These are phyloP conservation scores for Pardalotus punctatus DNA, from an alignment of 2,113 vertebrate genomes.

Conservation along the genomic window DNA sequence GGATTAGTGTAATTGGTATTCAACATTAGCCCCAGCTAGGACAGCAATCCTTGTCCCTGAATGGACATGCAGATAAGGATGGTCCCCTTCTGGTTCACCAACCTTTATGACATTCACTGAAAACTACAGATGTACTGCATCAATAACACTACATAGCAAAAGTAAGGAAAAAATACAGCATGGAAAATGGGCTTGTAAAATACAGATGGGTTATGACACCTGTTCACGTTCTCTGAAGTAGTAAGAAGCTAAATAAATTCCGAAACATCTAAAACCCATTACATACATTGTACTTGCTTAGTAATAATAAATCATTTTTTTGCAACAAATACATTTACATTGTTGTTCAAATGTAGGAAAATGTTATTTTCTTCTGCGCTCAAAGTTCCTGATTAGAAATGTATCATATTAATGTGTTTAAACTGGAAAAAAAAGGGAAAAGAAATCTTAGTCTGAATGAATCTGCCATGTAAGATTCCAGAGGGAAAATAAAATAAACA, in stretches of 20 bases:
- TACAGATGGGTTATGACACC: conserved; percentile 43
- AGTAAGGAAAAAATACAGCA: conserved; percentile 60
- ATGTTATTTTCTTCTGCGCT: not conserved
- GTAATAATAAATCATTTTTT: conserved; percentile 56
- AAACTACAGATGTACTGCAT: conserved; percentile 71
- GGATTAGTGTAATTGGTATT: conserved; percentile 74
- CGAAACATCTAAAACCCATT: conserved; percentile 27
- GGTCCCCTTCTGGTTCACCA: conserved; percentile 60
- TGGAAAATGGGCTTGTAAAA: conserved; percentile 39
- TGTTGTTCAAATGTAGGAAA: conserved; percentile 29
- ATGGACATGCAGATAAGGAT: conserved; percentile 46
- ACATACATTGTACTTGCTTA: conserved; percentile 39
- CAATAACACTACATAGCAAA: conserved; percentile 77
- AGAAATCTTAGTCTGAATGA: not conserved
- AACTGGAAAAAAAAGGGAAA: not conserved
- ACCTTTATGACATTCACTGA: conserved; percentile 61
- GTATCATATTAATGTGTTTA: conserved; percentile 27
- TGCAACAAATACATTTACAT: conserved; percentile 64
- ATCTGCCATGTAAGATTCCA: conserved; percentile 30
- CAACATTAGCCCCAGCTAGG: conserved; percentile 67
- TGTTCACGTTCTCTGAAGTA: conserved; percentile 36
- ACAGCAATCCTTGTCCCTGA: conserved; percentile 66
- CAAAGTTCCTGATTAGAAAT: conserved; percentile 59
- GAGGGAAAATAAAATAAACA: conserved; percentile 67
- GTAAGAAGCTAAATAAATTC: conserved; percentile 52